These are phyloP conservation scores for Spodoptera littoralis DNA, from an alignment of 2,888 invertebrate species.

Conservation along the genomic window DNA sequence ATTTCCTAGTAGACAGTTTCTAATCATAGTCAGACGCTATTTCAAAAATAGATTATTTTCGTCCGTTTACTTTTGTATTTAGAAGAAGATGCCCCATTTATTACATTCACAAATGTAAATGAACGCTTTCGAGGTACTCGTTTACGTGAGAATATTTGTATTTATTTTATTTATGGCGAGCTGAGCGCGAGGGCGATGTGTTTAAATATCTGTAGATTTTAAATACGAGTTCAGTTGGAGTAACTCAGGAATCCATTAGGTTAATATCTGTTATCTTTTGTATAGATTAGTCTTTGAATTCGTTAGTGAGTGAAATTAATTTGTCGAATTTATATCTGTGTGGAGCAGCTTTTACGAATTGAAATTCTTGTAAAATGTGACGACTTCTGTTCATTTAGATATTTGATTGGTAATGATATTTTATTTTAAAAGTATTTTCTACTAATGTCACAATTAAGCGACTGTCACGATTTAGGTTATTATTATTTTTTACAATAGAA, in stretches of 20 bases:
- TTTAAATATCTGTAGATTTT: slow-evolving; percentile 87
- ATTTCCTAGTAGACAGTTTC: slow-evolving; percentile 63
- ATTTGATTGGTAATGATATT: slow-evolving; percentile 12
- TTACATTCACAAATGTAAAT: slow-evolving; percentile 88
- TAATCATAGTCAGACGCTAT: slow-evolving; percentile 66
- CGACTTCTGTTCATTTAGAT: slow-evolving; percentile 12
- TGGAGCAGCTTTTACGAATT: slow-evolving; percentile 41
- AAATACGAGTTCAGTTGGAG: slow-evolving; percentile 82
- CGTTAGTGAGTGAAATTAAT: slow-evolving; percentile 58
- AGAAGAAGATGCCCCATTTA: slow-evolving; percentile 85
- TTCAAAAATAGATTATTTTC: slow-evolving; percentile 75
- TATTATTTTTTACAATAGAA: background rate
- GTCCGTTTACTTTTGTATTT: slow-evolving; percentile 82
- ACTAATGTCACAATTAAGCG: background rate
- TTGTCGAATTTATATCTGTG: slow-evolving; percentile 50
- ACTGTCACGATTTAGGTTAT: slow-evolving; percentile 3
- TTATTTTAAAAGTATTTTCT: slow-evolving; percentile 3
- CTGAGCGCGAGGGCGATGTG: slow-evolving; percentile 84
- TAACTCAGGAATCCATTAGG: slow-evolving; percentile 83
- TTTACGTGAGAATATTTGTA: slow-evolving; percentile 89
- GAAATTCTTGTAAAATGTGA: slow-evolving; percentile 28
- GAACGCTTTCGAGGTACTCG: slow-evolving; percentile 86
- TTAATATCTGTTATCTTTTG: slow-evolving; percentile 83
- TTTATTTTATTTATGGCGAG: slow-evolving; percentile 88
- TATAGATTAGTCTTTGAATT: slow-evolving; percentile 65